Conservation (phyloP, 2,888 invertebrate species). For the Eupithecia insigniata region DNA sequence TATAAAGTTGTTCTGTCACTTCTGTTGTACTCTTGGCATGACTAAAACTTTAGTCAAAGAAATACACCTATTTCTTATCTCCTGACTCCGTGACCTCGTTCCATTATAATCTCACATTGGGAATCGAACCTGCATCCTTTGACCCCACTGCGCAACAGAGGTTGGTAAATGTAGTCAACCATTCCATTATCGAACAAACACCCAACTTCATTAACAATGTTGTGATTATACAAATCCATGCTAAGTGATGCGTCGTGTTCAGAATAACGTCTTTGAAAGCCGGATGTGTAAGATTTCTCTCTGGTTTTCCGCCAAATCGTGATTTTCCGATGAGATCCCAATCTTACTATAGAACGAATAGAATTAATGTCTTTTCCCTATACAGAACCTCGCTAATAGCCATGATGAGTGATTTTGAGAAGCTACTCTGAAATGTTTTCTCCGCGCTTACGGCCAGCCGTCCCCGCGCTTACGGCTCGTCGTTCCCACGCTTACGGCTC, state of each 20-base stretch:
- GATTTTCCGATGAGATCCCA: conserved; percentile 2
- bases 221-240: conserved; percentile 34
- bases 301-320: conserved; percentile 10
- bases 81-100: not conserved
- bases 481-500: too few relatives aligned
- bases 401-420: too few relatives aligned
- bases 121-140: not conserved
- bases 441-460: too few relatives aligned
- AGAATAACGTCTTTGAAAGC: conserved; percentile 26
- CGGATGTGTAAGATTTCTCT: conserved; percentile 23
- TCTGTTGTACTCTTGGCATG: too few relatives aligned
- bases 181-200: not conserved
- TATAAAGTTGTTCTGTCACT: too few relatives aligned
- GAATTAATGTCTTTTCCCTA: not conserved
- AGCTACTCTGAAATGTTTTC: too few relatives aligned
- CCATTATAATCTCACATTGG: not conserved
- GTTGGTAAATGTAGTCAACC: not conserved
- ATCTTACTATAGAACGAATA: not conserved
- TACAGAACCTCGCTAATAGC: not conserved
- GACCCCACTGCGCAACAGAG: not conserved
- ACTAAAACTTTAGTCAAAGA: not conserved
- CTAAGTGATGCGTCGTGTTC: conserved; percentile 12
- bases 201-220: not conserved
- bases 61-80: too few relatives aligned
- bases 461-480: too few relatives aligned